Base-by-base conservation (phyloP, 2,113 vertebrate species). In the Electrona antarctica region DNA sequence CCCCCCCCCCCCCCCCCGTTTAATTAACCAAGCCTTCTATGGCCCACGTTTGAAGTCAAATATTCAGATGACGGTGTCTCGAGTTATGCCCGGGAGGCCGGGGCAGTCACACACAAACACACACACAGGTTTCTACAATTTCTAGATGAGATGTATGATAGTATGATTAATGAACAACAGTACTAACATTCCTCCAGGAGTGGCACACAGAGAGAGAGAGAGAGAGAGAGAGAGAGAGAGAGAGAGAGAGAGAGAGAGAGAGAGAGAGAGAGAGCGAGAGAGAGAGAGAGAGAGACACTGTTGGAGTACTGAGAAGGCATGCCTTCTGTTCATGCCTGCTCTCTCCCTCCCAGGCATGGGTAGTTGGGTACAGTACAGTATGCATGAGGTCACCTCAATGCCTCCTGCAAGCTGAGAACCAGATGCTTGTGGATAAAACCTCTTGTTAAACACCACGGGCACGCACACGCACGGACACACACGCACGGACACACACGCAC, bases 341-440 rank as follows among this genome's bases (percentile, higher is more conserved):
- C 33, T 41, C 33, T 41, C 33, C 1, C 33, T 41, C 33, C 33
- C 33, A 41, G 33, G 33, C 67, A 64, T 70, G 51, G 51, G 51
- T n/a, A n/a, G n/a, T n/a, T n/a, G n/a, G n/a, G n/a, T n/a, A n/a
- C n/a, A n/a, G n/a, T 41, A 41, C 33, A 41, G 33, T 12, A 54
- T 48, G n/a, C 74, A 79, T 67, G 65, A 82, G 74, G 75, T 67
- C 29, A 69, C 72, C 75, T 77, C 66, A 65, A 70, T 58, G 58
- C 66, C 71, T 77, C 71, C 71, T 70, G 55, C 55, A 33, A 1
- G 48, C 48, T 64, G 62, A 48, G 47, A 64, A 50, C 47, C 47
- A 64, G 14, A 64, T 56, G 76, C 64, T 6, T 7, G 6, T 7
- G 55, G 55, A 21, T 15, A 15, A 57, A 57, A 10, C 13, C n/a